Conservation (phyloP, 2,113 vertebrate genomes). For the Corapipo altera region DNA sequence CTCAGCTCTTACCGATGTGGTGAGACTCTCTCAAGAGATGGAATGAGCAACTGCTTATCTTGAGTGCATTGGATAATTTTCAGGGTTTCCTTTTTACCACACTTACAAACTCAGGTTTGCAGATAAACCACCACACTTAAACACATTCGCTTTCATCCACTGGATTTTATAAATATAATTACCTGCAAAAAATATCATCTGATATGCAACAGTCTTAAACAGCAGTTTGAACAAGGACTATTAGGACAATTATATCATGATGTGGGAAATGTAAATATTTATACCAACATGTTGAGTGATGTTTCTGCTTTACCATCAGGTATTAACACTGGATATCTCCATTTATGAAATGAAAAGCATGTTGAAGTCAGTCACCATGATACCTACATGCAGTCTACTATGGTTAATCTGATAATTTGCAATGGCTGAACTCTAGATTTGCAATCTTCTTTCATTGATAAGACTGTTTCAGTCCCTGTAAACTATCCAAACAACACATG, state of each 20-base stretch:
- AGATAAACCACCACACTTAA: not conserved
- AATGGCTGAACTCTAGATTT: not conserved
- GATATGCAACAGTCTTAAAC: not conserved
- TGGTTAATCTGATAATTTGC: not conserved
- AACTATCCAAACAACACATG: not conserved
- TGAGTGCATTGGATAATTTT: not conserved
- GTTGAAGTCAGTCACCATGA: not conserved
- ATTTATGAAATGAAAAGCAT: not conserved
- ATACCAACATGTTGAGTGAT: not conserved
- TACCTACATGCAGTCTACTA: not conserved
- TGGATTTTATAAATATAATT: not conserved
- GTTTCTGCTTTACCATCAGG: not conserved
- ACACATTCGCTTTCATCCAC: not conserved
- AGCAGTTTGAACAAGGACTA: not conserved
- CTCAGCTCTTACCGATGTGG: not conserved
- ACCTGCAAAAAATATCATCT: not conserved
- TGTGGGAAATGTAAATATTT: not conserved
- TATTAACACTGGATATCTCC: not conserved
- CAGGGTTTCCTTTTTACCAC: not conserved
- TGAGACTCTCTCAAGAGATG: not conserved
- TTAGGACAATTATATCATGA: not conserved
- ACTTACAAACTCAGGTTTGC: not conserved
- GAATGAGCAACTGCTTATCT: not conserved
- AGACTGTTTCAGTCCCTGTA: not conserved
- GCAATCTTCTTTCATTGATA: not conserved